These are phyloP conservation scores for Cyrtonyx montezumae DNA, from an alignment of 2,113 vertebrate species.

Conservation along the genomic window DNA sequence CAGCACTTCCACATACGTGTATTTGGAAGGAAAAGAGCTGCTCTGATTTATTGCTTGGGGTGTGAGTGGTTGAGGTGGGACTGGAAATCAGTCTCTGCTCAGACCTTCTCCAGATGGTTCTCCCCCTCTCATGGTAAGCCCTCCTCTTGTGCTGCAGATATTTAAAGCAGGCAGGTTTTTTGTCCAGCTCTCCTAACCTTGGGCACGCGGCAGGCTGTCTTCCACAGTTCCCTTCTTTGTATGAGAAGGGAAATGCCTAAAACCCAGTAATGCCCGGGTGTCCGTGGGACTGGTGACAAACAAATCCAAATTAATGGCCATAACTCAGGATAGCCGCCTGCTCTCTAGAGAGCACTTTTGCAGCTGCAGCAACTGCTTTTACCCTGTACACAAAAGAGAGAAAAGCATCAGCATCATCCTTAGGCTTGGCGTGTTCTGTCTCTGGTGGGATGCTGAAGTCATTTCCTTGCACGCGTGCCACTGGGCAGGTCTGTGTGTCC, in stretches of 20 bases:
- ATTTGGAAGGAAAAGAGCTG: not conserved
- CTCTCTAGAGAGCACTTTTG: not conserved
- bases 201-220: not conserved
- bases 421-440: not conserved
- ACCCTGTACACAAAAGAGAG: not conserved
- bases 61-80: fast-evolving
- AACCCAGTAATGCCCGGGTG: not conserved
- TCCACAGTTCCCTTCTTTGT: not conserved
- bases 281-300: not conserved
- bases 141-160: fast-evolving
- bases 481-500: not conserved
- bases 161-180: not conserved
- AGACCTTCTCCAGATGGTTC: not conserved
- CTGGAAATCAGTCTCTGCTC: not conserved
- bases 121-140: not conserved
- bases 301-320: not conserved
- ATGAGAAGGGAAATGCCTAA: not conserved
- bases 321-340: not conserved
- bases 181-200: not conserved
- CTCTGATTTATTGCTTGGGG: not conserved
- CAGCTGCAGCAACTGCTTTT: not conserved
- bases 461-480: not conserved
- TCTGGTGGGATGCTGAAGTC: not conserved
- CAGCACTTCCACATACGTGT: fast-evolving
- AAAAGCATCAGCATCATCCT: not conserved